phyloP scores from a whole-genome alignment of 2,888 invertebrate genomes.

The Terebella lapidaria region DNA sequence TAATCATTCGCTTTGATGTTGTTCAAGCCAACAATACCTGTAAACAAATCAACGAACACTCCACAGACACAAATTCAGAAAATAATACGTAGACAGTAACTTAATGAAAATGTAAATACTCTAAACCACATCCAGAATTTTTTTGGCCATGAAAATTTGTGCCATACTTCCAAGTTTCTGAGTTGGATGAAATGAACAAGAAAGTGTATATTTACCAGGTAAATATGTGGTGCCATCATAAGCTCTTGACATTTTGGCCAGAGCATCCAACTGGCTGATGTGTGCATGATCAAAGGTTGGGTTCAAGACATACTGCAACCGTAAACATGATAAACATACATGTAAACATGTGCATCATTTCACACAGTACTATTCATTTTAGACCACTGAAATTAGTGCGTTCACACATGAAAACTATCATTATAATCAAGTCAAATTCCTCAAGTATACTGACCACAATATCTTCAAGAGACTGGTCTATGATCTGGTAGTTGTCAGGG shows the following conservation, averaged over 20 bases:
- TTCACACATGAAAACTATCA: not conserved
- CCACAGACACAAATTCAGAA: no score
- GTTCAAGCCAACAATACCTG: constrained; percentile 86
- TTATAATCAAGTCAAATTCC: not conserved
- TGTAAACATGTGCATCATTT: no score
- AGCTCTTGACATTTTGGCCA: constrained; percentile 83
- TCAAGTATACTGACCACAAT: constrained; percentile 62
- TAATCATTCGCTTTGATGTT: constrained; percentile 99
- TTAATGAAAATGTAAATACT: not conserved
- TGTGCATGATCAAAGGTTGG: constrained; percentile 85
- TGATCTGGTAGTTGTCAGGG: constrained; percentile 98
- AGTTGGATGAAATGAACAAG: no score
- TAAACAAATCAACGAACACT: constrained; percentile 7
- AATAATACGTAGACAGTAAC: no score
- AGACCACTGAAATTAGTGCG: not conserved
- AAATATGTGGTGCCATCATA: constrained; percentile 94
- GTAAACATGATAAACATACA: no score
- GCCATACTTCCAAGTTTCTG: no score
- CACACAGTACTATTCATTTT: not conserved
- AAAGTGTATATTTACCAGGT: constrained; percentile 67
- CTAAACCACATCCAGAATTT: no score
- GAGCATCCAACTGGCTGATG: constrained; percentile 74
- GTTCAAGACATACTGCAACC: constrained; percentile 77
- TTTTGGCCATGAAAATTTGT: no score
- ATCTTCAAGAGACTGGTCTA: constrained; percentile 92